Evolutionary conservation across 1,140 invertebrate species (phyloP).

Genomic region (Zaprionus camerounensis): DNA sequence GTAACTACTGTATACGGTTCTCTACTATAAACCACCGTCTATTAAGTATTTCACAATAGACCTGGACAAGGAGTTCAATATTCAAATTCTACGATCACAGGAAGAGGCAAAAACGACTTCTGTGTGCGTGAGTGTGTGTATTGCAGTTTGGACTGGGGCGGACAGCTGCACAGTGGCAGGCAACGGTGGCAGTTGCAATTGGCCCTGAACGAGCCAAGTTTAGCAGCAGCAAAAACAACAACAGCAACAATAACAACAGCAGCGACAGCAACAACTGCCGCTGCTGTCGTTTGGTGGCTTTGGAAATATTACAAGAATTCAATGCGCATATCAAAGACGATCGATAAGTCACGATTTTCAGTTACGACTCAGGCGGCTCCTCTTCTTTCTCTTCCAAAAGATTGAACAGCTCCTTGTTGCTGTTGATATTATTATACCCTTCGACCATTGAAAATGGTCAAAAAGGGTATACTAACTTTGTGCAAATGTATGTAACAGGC

Average conservation of each 20-base stretch:
- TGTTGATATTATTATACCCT: constrained; percentile 15
- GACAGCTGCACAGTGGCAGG: constrained; percentile 67
- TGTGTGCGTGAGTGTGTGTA: constrained; percentile 33
- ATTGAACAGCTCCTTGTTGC: constrained; percentile 23
- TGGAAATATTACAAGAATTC: constrained; percentile 79
- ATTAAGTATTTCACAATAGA: neutral
- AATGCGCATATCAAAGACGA: constrained; percentile 79
- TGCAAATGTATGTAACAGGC: no score
- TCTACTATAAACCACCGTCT: neutral
- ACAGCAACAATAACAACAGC: neutral
- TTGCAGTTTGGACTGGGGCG: constrained; percentile 47
- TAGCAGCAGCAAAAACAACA: constrained; percentile 10
- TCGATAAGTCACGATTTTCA: constrained; percentile 79
- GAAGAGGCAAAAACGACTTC: neutral
- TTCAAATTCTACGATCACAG: constrained; percentile 45
- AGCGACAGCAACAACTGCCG: neutral
- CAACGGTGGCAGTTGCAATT: constrained; percentile 66
- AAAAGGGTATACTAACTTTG: no score
- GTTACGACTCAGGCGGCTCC: constrained; percentile 47
- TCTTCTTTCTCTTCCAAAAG: neutral
- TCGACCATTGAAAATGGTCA: no score
- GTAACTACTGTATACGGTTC: neutral
- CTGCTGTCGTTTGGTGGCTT: constrained; percentile 13
- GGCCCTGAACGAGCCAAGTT: constrained; percentile 52
- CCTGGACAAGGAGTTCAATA: constrained; percentile 9